These are phyloP conservation scores for Oryzias curvinotus DNA, from an alignment of 2,113 vertebrate genomes.

Conservation along the genomic window DNA sequence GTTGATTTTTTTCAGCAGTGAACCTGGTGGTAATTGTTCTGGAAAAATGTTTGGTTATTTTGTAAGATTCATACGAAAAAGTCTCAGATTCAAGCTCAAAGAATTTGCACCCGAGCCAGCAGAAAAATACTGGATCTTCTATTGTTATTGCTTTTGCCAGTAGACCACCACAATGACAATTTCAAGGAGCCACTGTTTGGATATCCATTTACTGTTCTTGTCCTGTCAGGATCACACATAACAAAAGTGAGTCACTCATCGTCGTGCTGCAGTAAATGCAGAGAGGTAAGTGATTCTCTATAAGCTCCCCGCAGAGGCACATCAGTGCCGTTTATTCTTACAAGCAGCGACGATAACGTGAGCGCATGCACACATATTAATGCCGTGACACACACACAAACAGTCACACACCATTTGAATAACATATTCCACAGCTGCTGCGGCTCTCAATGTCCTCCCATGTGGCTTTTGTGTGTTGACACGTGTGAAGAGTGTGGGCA, in stretches of 20 bases:
- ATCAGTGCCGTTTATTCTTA: slow-evolving; percentile 68
- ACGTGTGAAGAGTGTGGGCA: slow-evolving; percentile 69
- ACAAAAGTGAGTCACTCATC: slow-evolving; percentile 54
- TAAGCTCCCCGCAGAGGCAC: slow-evolving; percentile 69
- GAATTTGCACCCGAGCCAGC: neutral
- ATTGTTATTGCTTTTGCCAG: slow-evolving; percentile 22
- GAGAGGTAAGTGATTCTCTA: slow-evolving; percentile 71
- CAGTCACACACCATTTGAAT: slow-evolving; percentile 77
- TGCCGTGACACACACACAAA: slow-evolving; percentile 26
- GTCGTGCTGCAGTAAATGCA: slow-evolving; percentile 55
- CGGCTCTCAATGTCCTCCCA: slow-evolving; percentile 72
- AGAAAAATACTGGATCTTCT: slow-evolving; percentile 9
- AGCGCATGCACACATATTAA: slow-evolving; percentile 56
- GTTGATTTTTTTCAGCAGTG: too few relatives aligned
- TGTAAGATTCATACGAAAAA: too few relatives aligned
- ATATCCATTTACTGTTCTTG: slow-evolving; percentile 34
- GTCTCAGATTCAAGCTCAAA: slow-evolving; percentile 9
- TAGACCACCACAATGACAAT: slow-evolving; percentile 28
- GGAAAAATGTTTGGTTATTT: too few relatives aligned
- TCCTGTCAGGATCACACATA: slow-evolving; percentile 25
- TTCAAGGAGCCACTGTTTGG: slow-evolving; percentile 25
- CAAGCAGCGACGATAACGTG: slow-evolving; percentile 65
- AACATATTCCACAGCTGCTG: slow-evolving; percentile 78
- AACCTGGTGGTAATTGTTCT: too few relatives aligned
- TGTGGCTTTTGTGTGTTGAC: slow-evolving; percentile 76